A percentile compares a stretch with the other conserved stretches of the same genome.
phyloP scores from a whole-genome alignment of 2,113 vertebrate genomes.

The Bubo scandiacus region DNA sequence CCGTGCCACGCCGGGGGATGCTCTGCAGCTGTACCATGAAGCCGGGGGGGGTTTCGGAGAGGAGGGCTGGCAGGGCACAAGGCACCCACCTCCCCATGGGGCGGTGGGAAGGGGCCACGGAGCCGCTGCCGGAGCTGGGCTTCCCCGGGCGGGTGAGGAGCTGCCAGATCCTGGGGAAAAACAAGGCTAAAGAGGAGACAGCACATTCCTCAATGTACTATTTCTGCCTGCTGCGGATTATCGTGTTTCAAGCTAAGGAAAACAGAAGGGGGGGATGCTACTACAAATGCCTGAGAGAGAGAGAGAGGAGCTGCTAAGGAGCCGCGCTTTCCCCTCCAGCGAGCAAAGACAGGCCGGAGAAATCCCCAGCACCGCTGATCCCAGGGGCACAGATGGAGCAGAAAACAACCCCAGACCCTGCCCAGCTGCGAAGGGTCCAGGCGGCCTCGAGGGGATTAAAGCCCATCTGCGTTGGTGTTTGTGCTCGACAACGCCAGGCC shows the following conservation, averaged over 20 bases:
- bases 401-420: neutral
- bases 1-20: accelerated
- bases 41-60: neutral
- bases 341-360: neutral
- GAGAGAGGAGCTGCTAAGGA: neutral
- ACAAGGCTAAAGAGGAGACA: neutral
- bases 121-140: neutral
- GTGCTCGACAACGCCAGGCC: neutral
- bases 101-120: no score
- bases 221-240: constrained; percentile 22
- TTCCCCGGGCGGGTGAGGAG: neutral
- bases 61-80: neutral
- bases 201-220: neutral
- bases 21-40: neutral
- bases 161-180: neutral
- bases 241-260: constrained; percentile 11
- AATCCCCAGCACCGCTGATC: neutral
- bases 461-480: neutral
- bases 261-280: constrained; percentile 41
- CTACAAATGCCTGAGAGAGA: neutral
- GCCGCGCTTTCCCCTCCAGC: neutral
- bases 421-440: neutral
- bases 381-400: neutral
- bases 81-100: neutral
- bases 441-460: neutral